Percentiles rank a stretch among this genome's conserved stretches.
phyloP scores from a whole-genome alignment of 2,113 vertebrate species.

The Leiothrix lutea region DNA sequence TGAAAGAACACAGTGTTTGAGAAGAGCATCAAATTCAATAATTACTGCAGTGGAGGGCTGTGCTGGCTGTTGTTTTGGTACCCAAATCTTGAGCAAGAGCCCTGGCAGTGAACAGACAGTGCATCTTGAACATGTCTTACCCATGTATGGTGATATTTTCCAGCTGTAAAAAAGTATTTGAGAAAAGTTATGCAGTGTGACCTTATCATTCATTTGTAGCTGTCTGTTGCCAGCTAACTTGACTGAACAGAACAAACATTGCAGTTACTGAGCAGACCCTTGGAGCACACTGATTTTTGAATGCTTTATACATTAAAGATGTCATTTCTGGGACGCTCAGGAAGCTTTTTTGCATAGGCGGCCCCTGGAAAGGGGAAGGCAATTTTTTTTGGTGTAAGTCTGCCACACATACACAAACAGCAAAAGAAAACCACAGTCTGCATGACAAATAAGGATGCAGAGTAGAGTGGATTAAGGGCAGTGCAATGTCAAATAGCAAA shows the following conservation, averaged over 20 bases:
- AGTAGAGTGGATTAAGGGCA: not conserved
- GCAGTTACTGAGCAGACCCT: not conserved
- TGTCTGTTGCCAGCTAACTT: not conserved
- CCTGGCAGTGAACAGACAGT: not conserved
- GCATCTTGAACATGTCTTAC: not conserved
- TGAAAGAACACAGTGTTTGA: not conserved
- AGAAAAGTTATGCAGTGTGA: not conserved
- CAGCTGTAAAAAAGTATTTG: conserved; percentile 3
- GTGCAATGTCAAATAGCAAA: not conserved
- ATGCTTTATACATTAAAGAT: not conserved
- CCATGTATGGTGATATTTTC: conserved; percentile 28
- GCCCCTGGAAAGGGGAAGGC: not conserved
- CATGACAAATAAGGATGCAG: not conserved
- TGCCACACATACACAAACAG: not conserved
- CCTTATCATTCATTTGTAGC: conserved; percentile 4
- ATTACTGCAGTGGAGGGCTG: not conserved
- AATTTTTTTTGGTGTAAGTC: not conserved
- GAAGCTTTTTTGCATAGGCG: not conserved
- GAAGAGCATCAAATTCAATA: not conserved
- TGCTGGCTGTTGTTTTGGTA: not conserved
- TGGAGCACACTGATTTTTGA: not conserved
- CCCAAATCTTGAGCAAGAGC: not conserved
- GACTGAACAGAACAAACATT: not conserved
- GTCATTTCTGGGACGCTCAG: not conserved
- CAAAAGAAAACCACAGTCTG: not conserved